phyloP scores from a whole-genome alignment of 1,140 invertebrate species.

The Tetraneura akinire region DNA sequence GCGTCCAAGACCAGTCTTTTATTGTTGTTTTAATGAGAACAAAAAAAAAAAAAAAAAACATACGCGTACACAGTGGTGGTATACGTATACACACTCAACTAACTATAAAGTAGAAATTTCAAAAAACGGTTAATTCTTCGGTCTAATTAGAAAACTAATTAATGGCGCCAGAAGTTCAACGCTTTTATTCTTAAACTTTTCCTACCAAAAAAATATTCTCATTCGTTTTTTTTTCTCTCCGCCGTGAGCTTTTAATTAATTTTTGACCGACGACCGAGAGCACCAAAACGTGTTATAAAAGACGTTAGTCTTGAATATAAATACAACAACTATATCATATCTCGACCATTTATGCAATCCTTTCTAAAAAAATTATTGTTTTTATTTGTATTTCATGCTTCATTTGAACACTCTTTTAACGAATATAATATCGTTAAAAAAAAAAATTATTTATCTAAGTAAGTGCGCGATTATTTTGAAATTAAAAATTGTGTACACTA shows the following conservation, averaged over 20 bases:
- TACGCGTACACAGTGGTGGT: not conserved
- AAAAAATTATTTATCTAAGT: conserved; percentile 50
- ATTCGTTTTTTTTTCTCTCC: conserved; percentile 5
- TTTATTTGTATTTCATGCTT: conserved; percentile 54
- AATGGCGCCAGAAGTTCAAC: conserved; percentile 22
- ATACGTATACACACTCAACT: conserved; percentile 2
- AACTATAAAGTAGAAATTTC: conserved; percentile 34
- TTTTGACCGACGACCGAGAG: conserved; percentile 31
- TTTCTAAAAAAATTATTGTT: conserved; percentile 30
- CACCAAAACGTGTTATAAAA: conserved; percentile 45
- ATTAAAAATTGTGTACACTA: conserved; percentile 52
- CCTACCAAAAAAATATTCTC: conserved; percentile 37
- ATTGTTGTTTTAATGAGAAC: conserved; percentile 45
- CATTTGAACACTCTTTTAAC: conserved; percentile 49
- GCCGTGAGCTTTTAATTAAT: conserved; percentile 48
- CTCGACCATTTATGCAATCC: not conserved
- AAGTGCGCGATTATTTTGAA: conserved; percentile 52
- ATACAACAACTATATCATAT: not conserved
- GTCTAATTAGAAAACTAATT: conserved; percentile 51
- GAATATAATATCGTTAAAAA: conserved; percentile 30
- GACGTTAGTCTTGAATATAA: conserved; percentile 28
- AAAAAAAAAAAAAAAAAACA: not conserved
- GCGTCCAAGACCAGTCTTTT: not conserved
- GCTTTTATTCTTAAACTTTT: conserved; percentile 50
- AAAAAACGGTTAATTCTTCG: conserved; percentile 41